Evolutionary conservation across 2,888 invertebrate genomes (phyloP).

Genomic region (Phymatocera aterrima): DNA sequence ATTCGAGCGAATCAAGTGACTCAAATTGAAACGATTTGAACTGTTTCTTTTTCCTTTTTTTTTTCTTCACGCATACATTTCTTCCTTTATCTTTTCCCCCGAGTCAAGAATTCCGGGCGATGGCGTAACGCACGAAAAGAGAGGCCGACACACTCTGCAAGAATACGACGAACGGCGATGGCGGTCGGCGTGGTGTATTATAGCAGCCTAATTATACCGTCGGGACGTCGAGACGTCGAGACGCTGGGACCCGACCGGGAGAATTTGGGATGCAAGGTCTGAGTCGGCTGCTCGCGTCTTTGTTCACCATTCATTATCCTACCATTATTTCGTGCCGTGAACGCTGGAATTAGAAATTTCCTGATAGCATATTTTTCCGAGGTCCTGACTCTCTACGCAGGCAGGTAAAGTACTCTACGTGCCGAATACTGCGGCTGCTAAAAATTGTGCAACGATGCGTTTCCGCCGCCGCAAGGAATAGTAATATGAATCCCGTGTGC

Average conservation of each 20-base stretch:
- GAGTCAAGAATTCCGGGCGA: background rate
- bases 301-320: constrained; percentile 35
- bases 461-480: background rate
- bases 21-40: background rate
- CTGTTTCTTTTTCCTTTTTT: background rate
- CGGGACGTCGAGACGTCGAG: constrained; percentile 25
- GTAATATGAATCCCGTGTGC: background rate
- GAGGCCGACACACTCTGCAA: constrained; percentile 1
- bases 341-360: constrained; percentile 5
- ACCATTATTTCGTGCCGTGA: background rate
- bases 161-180: background rate
- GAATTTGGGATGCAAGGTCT: constrained; percentile 14
- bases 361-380: background rate
- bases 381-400: background rate
- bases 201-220: constrained; percentile 44
- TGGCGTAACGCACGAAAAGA: constrained; percentile 19
- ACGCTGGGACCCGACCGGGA: too few relatives aligned
- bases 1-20: background rate
- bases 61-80: background rate
- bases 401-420: too few relatives aligned
- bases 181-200: constrained; percentile 34
- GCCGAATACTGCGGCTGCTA: too few relatives aligned
- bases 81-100: background rate
- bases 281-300: background rate
- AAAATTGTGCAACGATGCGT: constrained; percentile 18